Percentiles rank a stretch among this genome's conserved stretches.
Conservation (phyloP, 2,888 invertebrate species). For the Cyclophora albipunctata region DNA sequence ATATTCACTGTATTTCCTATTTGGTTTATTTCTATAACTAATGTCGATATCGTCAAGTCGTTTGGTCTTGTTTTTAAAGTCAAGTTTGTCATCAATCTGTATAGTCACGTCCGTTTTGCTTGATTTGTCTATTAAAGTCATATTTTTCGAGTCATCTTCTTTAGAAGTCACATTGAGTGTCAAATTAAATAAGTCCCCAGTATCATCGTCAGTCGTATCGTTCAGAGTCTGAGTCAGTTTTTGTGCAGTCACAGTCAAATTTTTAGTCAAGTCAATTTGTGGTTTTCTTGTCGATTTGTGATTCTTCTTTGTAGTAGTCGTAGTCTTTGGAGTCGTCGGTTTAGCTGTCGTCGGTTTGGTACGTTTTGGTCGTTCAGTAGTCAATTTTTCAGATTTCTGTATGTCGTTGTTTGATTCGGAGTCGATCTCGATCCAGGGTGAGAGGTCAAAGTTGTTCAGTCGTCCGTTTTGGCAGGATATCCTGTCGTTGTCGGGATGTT, state of each 20-base stretch:
- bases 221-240: slow-evolving; percentile 21
- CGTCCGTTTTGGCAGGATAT: slow-evolving; percentile 73
- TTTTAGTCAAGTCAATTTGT: slow-evolving; percentile 16
- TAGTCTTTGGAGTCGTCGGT: slow-evolving; percentile 21
- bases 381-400: slow-evolving; percentile 44
- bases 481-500: slow-evolving; percentile 75
- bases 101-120: slow-evolving; percentile 32
- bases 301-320: slow-evolving; percentile 27
- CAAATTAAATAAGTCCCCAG: too few species aligned
- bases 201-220: slow-evolving; percentile 22
- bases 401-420: slow-evolving; percentile 54
- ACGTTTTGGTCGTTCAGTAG: slow-evolving; percentile 34
- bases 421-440: slow-evolving; percentile 76
- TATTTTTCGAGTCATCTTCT: slow-evolving; percentile 24
- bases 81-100: slow-evolving; percentile 76
- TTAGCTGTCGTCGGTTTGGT: slow-evolving; percentile 30
- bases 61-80: slow-evolving; percentile 68
- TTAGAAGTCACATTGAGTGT: slow-evolving; percentile 23
- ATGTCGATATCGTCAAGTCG: slow-evolving; percentile 46
- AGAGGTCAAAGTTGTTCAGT: slow-evolving; percentile 75
- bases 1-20: slow-evolving; percentile 41
- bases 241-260: slow-evolving; percentile 25
- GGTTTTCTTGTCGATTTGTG: slow-evolving; percentile 12
- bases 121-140: slow-evolving; percentile 26
- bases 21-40: slow-evolving; percentile 39